Evolutionary conservation across 2,113 vertebrate species (phyloP), one percentile per base, ranked within the genome.

Genomic region (Rutilus rutilus): DNA sequence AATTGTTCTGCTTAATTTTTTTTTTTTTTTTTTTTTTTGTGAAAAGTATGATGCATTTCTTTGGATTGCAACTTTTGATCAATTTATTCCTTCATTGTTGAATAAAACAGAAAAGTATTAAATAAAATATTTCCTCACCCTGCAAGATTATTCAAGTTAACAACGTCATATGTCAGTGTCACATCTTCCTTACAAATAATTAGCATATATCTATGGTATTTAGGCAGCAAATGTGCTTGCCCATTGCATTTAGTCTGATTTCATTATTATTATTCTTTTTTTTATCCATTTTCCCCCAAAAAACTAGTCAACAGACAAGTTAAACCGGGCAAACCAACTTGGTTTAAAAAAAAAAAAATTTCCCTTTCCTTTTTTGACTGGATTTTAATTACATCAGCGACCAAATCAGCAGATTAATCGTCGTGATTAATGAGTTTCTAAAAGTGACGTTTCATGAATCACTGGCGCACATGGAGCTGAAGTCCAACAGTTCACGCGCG

Each of bases 401-500:
- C 8, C 5, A n/a, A 12, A 47, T 8, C 25, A 69, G 52, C 42
- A 23, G 60, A 60, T 36, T 50, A 52, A 67, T 82, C 42, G 52
- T 52, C 25, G 1, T 65, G 54, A 78, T 78, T 2, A 60, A 42
- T 60, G 52, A 23, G 42, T 81, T 15, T 47, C 6, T 80, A 45
- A 82, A 67, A 2, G 6, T 14, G 2, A 12, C 2, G 11, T 30
- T 25, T 15, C 12, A 17, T 12, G 39, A 81, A 45, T 81, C 60
- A 65, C 65, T 33, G 78, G 2, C 14, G n/a, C 39, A 30, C 6
- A 30, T 52, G 27, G 4, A 82, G 27, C 62, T n/a, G 27, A 33
- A 52, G 80, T 82, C 80, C 62, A 82, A 54, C 45, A 69, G 80
- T 69, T 82, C 47, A 14, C 39, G n/a, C 0, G 45, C 7, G 88